Conservation (phyloP, 1,140 invertebrate species). For the Antheraea pernyi region DNA sequence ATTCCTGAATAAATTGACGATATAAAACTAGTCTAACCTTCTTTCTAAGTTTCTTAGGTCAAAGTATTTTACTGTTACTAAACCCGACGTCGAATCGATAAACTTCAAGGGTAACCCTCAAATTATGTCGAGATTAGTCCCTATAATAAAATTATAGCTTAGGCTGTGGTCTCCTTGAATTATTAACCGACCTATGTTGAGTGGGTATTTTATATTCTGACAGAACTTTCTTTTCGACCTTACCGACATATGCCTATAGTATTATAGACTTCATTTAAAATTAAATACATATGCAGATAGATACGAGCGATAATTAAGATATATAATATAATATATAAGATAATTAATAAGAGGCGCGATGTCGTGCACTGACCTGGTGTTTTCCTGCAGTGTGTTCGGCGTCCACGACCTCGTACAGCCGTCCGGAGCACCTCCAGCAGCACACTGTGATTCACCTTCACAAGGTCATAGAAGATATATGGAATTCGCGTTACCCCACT, state of each 20-base stretch:
- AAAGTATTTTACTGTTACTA: conserved; percentile 10
- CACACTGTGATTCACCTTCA: too few relatives aligned
- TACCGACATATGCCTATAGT: not conserved
- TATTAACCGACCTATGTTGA: not conserved
- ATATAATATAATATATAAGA: too few relatives aligned
- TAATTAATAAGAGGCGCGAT: too few relatives aligned
- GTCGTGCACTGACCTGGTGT: too few relatives aligned
- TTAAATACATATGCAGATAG: too few relatives aligned
- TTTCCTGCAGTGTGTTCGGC: too few relatives aligned
- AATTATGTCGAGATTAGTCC: conserved; percentile 22
- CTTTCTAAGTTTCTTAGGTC: conserved; percentile 6
- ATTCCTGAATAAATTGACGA: not conserved
- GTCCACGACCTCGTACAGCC: too few relatives aligned
- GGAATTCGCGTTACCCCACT: too few relatives aligned
- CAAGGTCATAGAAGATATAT: too few relatives aligned
- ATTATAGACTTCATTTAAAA: too few relatives aligned
- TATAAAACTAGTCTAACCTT: conserved; percentile 10
- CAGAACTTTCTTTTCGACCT: not conserved
- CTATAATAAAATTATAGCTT: conserved; percentile 27
- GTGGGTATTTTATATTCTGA: not conserved
- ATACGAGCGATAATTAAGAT: too few relatives aligned
- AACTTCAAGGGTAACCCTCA: conserved; percentile 16
- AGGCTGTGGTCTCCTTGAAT: conserved; percentile 7
- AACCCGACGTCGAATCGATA: conserved; percentile 17
- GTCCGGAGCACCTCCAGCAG: too few relatives aligned